Evolutionary conservation across 2,113 vertebrate genomes (phyloP), one percentile per base, ranked within the genome.

Genomic region (Poeciliopsis prolifica): DNA sequence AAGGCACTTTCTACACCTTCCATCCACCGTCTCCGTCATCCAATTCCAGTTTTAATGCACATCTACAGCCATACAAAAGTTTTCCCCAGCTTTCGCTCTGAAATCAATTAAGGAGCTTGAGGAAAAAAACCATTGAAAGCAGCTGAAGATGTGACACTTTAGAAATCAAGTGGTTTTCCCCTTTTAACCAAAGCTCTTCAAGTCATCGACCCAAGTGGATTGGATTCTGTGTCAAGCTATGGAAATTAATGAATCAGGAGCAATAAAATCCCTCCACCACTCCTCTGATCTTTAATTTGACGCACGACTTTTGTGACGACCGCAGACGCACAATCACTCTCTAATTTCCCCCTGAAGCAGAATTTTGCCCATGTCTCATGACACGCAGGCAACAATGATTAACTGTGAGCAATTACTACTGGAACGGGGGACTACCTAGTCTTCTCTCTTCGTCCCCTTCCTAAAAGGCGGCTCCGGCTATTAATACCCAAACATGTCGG

Each of bases 341-440:
- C 83, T 83, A 79, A 87, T 81, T 89, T 87, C 42, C 82, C 88
- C 91, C 90, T 79, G 85, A 90, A 92, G 91, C 91, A 58, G 85
- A 80, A 87, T 88, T 42, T 66, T 74, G 80, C 84, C 82, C 78
- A 79, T 37, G 85, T 90, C 90, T 91, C 90, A 84, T 81, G 90
- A 80, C 82, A 73, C 86, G 17, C 68, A 86, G 83, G 80, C 82
- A 88, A 70, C 83, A 84, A 89, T 92, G 91, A 92, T 92, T 92
- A 92, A 91, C 89, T 89, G 79, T 90, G 85, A 90, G 87, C 91
- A 88, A 92, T 92, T 91, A 91, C 78, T 78, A 86, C 83, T 65
- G 77, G 86, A 86, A 80, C 82, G 48, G 83, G 40, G 77, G 72
- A 74, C 82, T 74, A 74, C 72, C 76, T 75, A n/a, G 66, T 87